Conservation (phyloP, 2,888 invertebrate genomes). For the Spodoptera exigua region DNA sequence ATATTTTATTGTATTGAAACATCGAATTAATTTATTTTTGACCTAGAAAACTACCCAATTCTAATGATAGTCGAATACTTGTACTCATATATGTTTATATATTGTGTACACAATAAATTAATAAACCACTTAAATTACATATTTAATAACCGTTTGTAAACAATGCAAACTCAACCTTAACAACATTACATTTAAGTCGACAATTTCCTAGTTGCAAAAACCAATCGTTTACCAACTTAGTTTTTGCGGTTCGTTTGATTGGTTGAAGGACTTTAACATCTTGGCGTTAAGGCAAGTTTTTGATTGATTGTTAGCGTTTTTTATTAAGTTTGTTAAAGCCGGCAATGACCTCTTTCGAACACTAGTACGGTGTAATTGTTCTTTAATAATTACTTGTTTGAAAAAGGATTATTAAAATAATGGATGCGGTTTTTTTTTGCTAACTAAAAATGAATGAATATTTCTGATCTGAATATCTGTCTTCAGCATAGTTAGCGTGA, state of each 20-base stretch:
- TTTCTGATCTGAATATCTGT: too few species aligned
- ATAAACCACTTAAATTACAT: constrained; percentile 32
- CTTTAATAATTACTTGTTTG: constrained; percentile 47
- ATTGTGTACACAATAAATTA: constrained; percentile 24
- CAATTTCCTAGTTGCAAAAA: constrained; percentile 19
- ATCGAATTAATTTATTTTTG: too few species aligned
- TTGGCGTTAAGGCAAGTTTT: constrained; percentile 3
- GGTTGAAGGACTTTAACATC: neutral
- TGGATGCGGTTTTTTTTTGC: constrained; percentile 22
- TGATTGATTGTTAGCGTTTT: constrained; percentile 17
- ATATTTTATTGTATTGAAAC: too few species aligned
- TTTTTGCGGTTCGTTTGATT: constrained; percentile 2
- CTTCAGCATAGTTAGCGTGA: too few species aligned
- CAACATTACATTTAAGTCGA: constrained; percentile 7
- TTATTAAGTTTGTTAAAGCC: constrained; percentile 25
- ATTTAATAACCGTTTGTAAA: constrained; percentile 19
- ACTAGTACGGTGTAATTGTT: constrained; percentile 48
- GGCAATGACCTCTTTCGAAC: constrained; percentile 52
- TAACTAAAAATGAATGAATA: too few species aligned
- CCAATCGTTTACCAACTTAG: constrained; percentile 36
- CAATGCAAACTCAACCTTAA: constrained; percentile 23
- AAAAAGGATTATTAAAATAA: constrained; percentile 26
- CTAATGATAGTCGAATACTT: too few species aligned
- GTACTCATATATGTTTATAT: too few species aligned
- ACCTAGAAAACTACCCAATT: too few species aligned